Percentiles rank a stretch among this genome's conserved stretches.
Evolutionary conservation across 1,140 invertebrate genomes (phyloP).

Genomic region (Acromyrmex charruanus): DNA sequence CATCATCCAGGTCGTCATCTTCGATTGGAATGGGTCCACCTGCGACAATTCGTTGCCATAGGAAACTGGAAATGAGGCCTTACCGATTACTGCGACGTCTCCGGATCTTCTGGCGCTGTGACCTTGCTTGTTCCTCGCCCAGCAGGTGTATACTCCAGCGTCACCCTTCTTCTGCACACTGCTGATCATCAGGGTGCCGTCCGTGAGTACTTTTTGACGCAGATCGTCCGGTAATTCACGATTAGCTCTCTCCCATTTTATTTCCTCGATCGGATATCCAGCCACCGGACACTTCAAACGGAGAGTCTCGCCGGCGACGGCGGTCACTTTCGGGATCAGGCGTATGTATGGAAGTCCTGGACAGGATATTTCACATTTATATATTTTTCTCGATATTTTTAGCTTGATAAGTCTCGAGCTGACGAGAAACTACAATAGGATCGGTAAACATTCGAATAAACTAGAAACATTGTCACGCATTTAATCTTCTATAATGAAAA

Average conservation of each 20-base stretch:
- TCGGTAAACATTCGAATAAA: background rate
- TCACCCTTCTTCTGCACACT: conserved; percentile 92
- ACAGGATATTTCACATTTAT: conserved; percentile 1
- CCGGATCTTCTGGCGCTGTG: conserved; percentile 91
- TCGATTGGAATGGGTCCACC: background rate
- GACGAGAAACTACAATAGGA: background rate
- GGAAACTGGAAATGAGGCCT: conserved; percentile 75
- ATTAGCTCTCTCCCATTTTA: conserved; percentile 93
- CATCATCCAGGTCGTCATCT: background rate
- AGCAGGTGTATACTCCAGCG: conserved; percentile 93
- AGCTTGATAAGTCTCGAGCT: background rate
- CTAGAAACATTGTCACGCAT: background rate
- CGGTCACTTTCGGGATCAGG: conserved; percentile 94
- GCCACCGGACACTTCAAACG: conserved; percentile 94
- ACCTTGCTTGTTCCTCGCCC: conserved; percentile 91
- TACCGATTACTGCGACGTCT: conserved; percentile 92
- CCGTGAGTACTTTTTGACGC: conserved; percentile 91
- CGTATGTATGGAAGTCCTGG: conserved; percentile 94
- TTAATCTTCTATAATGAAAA: background rate
- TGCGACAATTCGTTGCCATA: conserved; percentile 69
- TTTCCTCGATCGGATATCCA: conserved; percentile 94
- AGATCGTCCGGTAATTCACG: conserved; percentile 93
- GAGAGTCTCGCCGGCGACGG: conserved; percentile 93
- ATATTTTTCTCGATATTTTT: background rate
- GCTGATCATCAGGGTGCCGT: conserved; percentile 91